These are phyloP conservation scores for Rostratula benghalensis DNA, from an alignment of 2,113 vertebrate species.

Conservation along the genomic window DNA sequence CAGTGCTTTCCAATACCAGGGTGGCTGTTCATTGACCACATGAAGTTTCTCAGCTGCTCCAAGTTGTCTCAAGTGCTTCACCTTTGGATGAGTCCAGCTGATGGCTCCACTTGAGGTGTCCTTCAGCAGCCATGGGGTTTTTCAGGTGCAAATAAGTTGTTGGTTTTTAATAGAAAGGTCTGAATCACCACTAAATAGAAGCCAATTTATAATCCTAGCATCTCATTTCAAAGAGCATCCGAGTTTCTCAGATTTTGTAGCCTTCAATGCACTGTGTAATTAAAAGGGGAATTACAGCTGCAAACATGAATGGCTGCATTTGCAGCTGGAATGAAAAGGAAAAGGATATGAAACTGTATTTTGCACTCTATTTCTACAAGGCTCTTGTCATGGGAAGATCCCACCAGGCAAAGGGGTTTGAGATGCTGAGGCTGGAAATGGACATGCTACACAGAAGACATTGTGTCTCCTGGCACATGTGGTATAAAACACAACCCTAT, in stretches of 20 bases:
- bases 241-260: not conserved
- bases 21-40: not conserved
- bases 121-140: not conserved
- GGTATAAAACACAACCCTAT: not conserved
- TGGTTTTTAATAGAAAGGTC: not conserved
- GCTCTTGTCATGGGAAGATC: not conserved
- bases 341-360: not conserved
- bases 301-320: not conserved
- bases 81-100: not conserved
- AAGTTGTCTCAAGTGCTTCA: not conserved
- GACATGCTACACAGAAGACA: not conserved
- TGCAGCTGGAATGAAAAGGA: not conserved
- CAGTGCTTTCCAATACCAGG: fast-evolving
- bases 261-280: not conserved
- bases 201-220: not conserved
- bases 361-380: not conserved
- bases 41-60: not conserved
- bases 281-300: not conserved
- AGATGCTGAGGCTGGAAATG: not conserved
- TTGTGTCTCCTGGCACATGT: not conserved
- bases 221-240: not conserved
- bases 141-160: not conserved
- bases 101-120: not conserved
- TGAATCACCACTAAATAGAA: not conserved
- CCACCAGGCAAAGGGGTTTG: not conserved